phyloP scores from a whole-genome alignment of 64 coral and sea anemone species.

The Cladopsammia gracilis region DNA sequence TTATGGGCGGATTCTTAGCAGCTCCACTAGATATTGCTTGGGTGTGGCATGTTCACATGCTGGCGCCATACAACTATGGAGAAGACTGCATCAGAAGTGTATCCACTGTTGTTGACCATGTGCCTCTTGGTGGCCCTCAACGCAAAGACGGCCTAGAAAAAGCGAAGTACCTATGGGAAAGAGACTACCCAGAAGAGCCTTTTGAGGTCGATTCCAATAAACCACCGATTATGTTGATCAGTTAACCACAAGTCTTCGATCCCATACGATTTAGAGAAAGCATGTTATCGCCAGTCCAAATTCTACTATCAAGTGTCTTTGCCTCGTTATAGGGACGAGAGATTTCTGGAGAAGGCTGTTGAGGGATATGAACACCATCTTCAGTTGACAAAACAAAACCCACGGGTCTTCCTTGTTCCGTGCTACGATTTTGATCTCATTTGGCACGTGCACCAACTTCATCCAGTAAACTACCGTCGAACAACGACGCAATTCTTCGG shows the following conservation, averaged over 20 bases:
- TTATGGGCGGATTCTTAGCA: neutral
- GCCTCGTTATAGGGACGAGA: constrained; percentile 61
- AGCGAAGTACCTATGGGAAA: constrained; percentile 34
- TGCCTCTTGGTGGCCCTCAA: neutral
- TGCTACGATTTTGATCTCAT: constrained; percentile 85
- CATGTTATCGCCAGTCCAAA: constrained; percentile 34
- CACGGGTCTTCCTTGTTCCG: constrained; percentile 51
- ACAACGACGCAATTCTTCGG: constrained; percentile 55
- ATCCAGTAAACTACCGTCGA: constrained; percentile 59
- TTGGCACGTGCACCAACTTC: constrained; percentile 81
- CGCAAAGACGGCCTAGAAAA: neutral
- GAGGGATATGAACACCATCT: constrained; percentile 73
- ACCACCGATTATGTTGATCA: neutral
- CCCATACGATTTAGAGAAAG: constrained; percentile 50
- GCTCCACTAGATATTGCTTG: constrained; percentile 79
- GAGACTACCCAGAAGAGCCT: constrained; percentile 42
- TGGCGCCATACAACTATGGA: constrained; percentile 57
- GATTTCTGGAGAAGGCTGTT: constrained; percentile 49
- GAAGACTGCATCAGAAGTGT: constrained; percentile 51
- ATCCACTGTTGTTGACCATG: constrained; percentile 26
- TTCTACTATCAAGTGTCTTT: constrained; percentile 79
- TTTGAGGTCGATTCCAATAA: constrained; percentile 61
- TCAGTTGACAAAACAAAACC: constrained; percentile 58
- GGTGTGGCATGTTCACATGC: constrained; percentile 86
- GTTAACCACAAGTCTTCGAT: constrained; percentile 37